Evolutionary conservation across 1,140 invertebrate species (phyloP).

Genomic region (Drosophila oshimai): DNA sequence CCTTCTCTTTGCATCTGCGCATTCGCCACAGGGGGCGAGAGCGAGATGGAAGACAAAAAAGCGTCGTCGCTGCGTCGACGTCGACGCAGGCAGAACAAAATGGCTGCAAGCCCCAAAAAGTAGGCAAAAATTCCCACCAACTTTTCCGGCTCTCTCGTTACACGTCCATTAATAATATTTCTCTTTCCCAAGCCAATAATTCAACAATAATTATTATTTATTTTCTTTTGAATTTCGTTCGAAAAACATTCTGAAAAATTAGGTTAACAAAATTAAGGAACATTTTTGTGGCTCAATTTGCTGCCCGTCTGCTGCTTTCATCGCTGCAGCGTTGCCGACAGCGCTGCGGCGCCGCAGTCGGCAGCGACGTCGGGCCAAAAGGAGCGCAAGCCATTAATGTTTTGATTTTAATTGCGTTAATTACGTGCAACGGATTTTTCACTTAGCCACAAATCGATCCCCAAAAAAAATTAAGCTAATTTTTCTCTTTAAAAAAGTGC

Average conservation of each 20-base stretch:
- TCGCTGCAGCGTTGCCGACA: background rate
- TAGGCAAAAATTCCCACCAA: constrained; percentile 40
- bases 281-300: background rate
- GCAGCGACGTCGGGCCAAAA: constrained; percentile 19
- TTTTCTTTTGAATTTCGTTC: background rate
- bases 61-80: constrained; percentile 27
- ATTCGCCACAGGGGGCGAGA: constrained; percentile 10
- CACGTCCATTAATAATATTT: background rate
- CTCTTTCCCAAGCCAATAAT: background rate
- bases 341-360: constrained; percentile 20
- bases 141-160: background rate
- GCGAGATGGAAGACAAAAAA: constrained; percentile 14
- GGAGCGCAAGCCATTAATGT: constrained; percentile 81
- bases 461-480: background rate
- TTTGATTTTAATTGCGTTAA: constrained; percentile 83
- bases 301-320: constrained; percentile 8
- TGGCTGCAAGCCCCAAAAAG: constrained; percentile 52
- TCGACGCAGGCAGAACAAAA: constrained; percentile 39
- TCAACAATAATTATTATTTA: constrained; percentile 19
- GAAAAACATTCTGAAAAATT: background rate
- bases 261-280: background rate
- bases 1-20: constrained; percentile 55
- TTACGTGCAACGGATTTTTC: constrained; percentile 82
- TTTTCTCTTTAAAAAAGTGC: constrained; percentile 5
- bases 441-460: constrained; percentile 35